A percentile compares a stretch with the other conserved stretches of the same genome.
phyloP scores from a whole-genome alignment of 2,113 vertebrate species.

The Nothocercus julius region DNA sequence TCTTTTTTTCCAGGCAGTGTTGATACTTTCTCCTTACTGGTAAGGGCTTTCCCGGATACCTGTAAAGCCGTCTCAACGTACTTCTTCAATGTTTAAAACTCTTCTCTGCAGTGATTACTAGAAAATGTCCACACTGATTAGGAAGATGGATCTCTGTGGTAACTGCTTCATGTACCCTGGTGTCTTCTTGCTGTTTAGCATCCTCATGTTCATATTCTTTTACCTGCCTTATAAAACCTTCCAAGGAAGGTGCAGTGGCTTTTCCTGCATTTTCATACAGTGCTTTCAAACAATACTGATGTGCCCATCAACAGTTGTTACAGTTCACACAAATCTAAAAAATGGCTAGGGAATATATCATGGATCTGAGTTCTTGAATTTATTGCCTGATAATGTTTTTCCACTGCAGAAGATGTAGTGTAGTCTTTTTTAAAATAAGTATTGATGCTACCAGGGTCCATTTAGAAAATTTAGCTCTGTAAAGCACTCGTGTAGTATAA shows the following conservation, averaged over 20 bases:
- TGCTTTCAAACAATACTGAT: neutral
- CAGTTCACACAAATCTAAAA: neutral
- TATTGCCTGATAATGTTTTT: neutral
- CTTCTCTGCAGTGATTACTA: neutral
- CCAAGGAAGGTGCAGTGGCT: neutral
- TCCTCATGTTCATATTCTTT: neutral
- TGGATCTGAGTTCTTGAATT: neutral
- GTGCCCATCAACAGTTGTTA: neutral
- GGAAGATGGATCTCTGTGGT: neutral
- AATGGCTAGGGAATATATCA: neutral
- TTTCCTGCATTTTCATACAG: neutral
- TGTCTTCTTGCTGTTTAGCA: neutral
- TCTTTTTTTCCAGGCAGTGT: neutral
- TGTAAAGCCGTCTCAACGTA: neutral
- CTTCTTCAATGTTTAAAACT: neutral
- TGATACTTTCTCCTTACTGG: neutral
- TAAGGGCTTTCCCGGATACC: neutral
- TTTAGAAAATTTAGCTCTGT: neutral
- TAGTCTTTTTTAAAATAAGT: neutral
- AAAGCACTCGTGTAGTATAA: neutral
- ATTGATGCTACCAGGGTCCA: neutral
- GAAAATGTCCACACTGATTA: neutral
- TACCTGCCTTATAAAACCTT: neutral
- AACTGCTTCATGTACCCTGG: neutral
- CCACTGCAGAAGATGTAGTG: neutral